Evolutionary conservation across 37 sponge, comb jelly and placozoan genomes (phyloP).

Genomic region (Dysidea cf. avara): DNA sequence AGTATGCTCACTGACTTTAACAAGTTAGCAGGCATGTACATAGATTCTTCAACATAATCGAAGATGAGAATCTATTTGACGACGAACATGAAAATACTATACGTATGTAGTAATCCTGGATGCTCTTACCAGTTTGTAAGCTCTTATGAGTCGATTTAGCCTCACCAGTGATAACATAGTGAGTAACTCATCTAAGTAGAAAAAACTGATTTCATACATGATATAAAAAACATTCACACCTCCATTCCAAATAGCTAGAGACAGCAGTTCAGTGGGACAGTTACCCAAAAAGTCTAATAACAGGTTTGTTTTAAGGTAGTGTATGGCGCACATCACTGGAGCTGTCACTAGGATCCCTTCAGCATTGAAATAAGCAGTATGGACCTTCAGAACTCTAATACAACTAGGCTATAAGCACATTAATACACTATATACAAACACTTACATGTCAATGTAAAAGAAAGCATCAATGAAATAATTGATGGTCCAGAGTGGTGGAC

Average conservation of each 20-base stretch:
- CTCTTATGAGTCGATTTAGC: constrained; percentile 51
- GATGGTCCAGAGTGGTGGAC: constrained; percentile 40
- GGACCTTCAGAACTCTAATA: constrained; percentile 57
- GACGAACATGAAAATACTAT: no score
- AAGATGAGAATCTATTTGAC: no score
- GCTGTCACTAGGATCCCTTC: constrained; percentile 62
- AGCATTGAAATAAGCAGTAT: constrained; percentile 55
- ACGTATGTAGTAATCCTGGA: no score
- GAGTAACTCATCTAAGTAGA: constrained; percentile 22
- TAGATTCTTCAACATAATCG: no score
- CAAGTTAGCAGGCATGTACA: no score
- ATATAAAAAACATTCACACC: constrained; percentile 10
- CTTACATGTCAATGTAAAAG: constrained; percentile 74
- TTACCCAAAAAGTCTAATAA: constrained; percentile 49
- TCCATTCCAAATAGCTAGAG: constrained; percentile 23
- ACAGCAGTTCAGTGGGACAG: constrained; percentile 66
- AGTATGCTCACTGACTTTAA: no score
- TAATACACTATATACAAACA: background rate
- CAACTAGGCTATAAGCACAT: background rate
- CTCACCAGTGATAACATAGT: constrained; percentile 52
- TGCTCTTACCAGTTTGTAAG: constrained; percentile 63
- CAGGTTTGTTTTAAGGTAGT: constrained; percentile 76
- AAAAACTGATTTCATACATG: background rate
- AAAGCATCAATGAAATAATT: constrained; percentile 65
- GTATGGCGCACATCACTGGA: constrained; percentile 57